Evolutionary conservation across 2,888 invertebrate genomes (phyloP), one percentile per base, ranked within the genome.

Genomic region (Perizoma flavofasciatum): DNA sequence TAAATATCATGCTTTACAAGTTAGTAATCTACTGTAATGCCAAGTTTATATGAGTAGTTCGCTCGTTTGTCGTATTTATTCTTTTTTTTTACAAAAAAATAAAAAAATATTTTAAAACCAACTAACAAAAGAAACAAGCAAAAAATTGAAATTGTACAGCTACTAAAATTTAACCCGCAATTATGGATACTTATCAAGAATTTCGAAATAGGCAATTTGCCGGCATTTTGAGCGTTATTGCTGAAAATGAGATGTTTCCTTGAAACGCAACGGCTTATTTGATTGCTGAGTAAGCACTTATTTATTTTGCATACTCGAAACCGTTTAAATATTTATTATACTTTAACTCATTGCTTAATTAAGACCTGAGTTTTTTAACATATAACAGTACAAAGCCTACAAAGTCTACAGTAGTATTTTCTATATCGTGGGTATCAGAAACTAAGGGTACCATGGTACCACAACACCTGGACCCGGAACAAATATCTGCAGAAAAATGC

Each of bases 191-290:
- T 76, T 75, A 77, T 74, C 69, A 68, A 59, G 66, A 71, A 75
- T 71, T 77, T 75, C 58, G 63, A 69, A 78, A 78, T 72, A 68
- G 72, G 70, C 72, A 76, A 75, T 78, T 78, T 77, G 65, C 68
- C 55, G 68, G 65, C 61, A 69, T 73, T 74, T 69, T 64, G 58
- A 63, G 65, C 68, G 60, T 73, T 71, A 74, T 76, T 72, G 77
- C 67, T 65, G 69, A 61, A 77, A 75, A 72, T 74, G 73, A 77
- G 76, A 76, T 70, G 77, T 71, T 75, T 63, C 66, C 71, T 61
- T 69, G 68, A 62, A 73, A 68, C 57, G 68, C 63, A 50, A 73
- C 57, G 62, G 65, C 62, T 66, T 65, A 67, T 73, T 71, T 50
- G 65, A 70, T 72, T 70, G 65, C 59, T 59, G 63, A 68, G 59